phyloP scores from a whole-genome alignment of 2,888 invertebrate genomes.

The Limnephilus auricula region DNA sequence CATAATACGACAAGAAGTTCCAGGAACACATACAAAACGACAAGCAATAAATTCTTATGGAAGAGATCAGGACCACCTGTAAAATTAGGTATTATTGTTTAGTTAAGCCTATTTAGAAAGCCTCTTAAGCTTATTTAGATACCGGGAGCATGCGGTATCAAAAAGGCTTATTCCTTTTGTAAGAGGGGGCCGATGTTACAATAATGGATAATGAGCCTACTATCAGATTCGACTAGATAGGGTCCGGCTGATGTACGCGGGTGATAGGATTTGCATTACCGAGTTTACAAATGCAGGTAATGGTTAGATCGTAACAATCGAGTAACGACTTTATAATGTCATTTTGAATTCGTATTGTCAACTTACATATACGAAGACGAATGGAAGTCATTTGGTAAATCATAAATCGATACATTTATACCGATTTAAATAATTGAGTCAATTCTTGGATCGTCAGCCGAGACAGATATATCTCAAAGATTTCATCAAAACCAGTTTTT shows the following conservation, averaged over 20 bases:
- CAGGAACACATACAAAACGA: not conserved
- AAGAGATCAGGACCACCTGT: not conserved
- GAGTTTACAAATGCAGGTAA: not conserved
- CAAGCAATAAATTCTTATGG: not conserved
- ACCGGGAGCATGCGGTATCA: not conserved
- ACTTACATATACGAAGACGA: not conserved
- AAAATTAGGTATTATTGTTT: not conserved
- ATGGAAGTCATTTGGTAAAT: not conserved
- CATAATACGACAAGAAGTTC: too few relatives aligned
- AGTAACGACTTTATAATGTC: not conserved
- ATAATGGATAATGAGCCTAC: slow-evolving; percentile 2
- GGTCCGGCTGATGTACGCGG: not conserved
- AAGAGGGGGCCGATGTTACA: not conserved
- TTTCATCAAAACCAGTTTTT: too few relatives aligned
- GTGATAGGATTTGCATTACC: not conserved
- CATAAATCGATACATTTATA: not conserved
- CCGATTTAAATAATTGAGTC: not conserved
- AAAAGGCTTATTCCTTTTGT: not conserved
- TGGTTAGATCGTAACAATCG: not conserved
- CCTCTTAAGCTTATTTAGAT: not conserved
- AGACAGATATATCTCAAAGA: too few relatives aligned
- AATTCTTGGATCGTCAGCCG: too few relatives aligned
- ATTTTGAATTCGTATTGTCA: not conserved
- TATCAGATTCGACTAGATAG: not conserved
- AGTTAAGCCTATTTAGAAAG: not conserved